Conservation (phyloP, 2,888 invertebrate species). For the Drosophila heteroneura region DNA sequence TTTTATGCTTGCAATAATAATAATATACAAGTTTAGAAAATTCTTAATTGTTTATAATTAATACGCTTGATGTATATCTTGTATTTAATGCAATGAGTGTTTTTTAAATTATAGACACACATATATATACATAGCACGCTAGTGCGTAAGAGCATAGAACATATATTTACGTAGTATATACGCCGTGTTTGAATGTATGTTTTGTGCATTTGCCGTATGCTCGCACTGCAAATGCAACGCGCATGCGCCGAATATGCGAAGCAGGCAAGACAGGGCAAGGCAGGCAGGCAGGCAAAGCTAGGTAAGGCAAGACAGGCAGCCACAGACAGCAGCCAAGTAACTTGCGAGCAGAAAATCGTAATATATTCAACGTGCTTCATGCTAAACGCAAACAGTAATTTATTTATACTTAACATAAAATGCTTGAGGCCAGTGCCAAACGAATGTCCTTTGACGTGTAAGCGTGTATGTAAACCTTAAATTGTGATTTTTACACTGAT, state of each 20-base stretch:
- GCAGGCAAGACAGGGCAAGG: constrained; percentile 4
- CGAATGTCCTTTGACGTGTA: constrained; percentile 66
- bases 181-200: constrained; percentile 1
- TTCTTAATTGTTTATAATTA: not conserved
- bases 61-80: not conserved
- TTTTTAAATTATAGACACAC: constrained; percentile 5
- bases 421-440: constrained; percentile 67
- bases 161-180: not conserved
- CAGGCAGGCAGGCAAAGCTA: constrained; percentile 20
- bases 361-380: constrained; percentile 62
- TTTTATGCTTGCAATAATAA: not conserved
- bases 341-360: constrained; percentile 65
- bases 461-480: constrained; percentile 51
- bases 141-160: not conserved
- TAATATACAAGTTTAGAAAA: not conserved
- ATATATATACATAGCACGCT: not conserved
- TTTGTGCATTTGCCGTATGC: constrained; percentile 38
- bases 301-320: constrained; percentile 25
- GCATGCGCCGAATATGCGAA: constrained; percentile 43
- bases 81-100: constrained; percentile 2
- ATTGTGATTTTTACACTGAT: constrained; percentile 40
- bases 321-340: constrained; percentile 59
- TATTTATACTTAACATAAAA: constrained; percentile 60
- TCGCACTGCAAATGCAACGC: constrained; percentile 30
- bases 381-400: constrained; percentile 58